A percentile compares a stretch with the other conserved stretches of the same genome.
Conservation (phyloP, 35 echinoderm and acorn worm genomes). For the Holothuria glaberrima region DNA sequence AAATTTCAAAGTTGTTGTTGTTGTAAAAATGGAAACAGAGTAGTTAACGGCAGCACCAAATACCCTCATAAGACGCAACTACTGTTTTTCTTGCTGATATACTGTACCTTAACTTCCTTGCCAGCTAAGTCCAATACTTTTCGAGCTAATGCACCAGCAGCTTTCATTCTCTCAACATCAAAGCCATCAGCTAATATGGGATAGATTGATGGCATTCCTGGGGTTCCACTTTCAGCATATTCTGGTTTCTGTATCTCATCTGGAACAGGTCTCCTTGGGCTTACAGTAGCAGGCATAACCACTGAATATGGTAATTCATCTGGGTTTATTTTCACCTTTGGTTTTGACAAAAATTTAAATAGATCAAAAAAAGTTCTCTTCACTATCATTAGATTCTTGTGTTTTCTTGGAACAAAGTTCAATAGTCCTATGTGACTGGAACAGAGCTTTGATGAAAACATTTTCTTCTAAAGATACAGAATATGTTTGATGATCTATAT, state of each 20-base stretch:
- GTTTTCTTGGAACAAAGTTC: background rate
- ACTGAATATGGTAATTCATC: conserved; percentile 37
- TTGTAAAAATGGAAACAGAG: too few species aligned
- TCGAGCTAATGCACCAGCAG: conserved; percentile 63
- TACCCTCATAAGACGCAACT: too few species aligned
- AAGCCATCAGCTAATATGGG: conserved; percentile 42
- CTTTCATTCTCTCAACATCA: conserved; percentile 69
- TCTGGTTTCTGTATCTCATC: conserved; percentile 67
- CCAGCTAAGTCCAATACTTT: conserved; percentile 84
- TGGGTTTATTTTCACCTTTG: conserved; percentile 1
- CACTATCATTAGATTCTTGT: background rate
- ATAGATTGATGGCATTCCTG: conserved; percentile 52
- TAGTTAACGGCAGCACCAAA: too few species aligned
- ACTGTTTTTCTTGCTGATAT: too few species aligned
- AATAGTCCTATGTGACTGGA: background rate
- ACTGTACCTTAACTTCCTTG: conserved; percentile 66
- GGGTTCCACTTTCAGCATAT: conserved; percentile 59
- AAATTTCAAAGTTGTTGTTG: too few species aligned
- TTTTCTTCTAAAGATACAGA: background rate
- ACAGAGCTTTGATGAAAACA: conserved; percentile 18
- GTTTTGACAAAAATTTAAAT: conserved; percentile 41
- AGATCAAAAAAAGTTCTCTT: conserved; percentile 63
- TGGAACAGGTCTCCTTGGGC: conserved; percentile 65
- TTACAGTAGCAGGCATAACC: conserved; percentile 53
- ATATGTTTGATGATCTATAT: too few species aligned